Base-by-base conservation (phyloP, 2,113 vertebrate species). In the Osmerus mordax region DNA sequence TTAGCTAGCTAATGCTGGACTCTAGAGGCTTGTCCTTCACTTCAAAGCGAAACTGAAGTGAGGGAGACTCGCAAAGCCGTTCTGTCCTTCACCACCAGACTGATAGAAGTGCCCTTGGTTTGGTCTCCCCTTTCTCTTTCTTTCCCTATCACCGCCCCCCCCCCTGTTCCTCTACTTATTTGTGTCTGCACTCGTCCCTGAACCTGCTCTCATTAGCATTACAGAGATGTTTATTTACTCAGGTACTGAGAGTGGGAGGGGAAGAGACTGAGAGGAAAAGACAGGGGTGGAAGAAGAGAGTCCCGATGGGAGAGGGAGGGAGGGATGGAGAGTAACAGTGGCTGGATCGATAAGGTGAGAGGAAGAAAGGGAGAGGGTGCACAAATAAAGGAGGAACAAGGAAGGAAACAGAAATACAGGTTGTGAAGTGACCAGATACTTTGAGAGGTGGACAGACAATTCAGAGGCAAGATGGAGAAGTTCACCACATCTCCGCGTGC, bases 121-220 rank as follows among this genome's bases (percentile, higher is more conserved):
- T 87, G 84, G 77, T 73, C 78, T 75, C 67, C 77, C 78, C 69
- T 75, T 73, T 25, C 82, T 67, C 69, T 54, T 18, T 15, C 54
- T 14, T 15, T 14, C 13, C 66, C 77, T 65, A 8, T 25, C 7
- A 16, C n/a, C 25, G 5, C 36, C 28, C 13, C 56, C 78, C 13
- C 36, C 28, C 13, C 53, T 77, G 76, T 71, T 72, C 74, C 73
- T 84, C 81, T 86, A 84, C 87, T 86, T 84, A 78, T 86, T 74
- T 67, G 76, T 88, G 84, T 86, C 79, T 77, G 84, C 81, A 81
- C 77, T 74, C 21, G 69, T 87, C 87, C 87, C 84, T 88, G 87
- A 89, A 88, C 87, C 80, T 63, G 81, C 81, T 80, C 81, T 88
- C 89, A 89, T 90, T 89, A 88, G 81, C 87, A 88, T 89, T 84